Conservation (phyloP, 1,140 invertebrate species). For the Bradynema listronoti region DNA sequence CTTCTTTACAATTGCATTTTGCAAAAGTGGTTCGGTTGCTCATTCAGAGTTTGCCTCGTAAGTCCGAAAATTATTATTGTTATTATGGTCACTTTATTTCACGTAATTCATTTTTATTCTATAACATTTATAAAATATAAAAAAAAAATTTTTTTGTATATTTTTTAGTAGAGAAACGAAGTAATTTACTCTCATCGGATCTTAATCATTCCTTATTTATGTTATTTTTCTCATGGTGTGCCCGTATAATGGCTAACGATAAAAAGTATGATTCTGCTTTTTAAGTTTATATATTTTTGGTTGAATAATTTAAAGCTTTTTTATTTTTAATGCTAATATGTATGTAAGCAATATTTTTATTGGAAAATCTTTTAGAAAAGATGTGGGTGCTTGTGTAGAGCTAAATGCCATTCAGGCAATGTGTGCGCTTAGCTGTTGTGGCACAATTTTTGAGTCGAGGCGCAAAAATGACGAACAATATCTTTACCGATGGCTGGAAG, state of each 20-base stretch:
- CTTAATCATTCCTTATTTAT: constrained; percentile 58
- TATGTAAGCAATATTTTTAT: too few species aligned
- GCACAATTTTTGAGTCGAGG: constrained; percentile 80
- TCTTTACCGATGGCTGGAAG: constrained; percentile 85
- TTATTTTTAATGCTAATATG: too few species aligned
- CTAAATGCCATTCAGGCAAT: constrained; percentile 72
- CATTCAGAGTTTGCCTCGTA: constrained; percentile 75
- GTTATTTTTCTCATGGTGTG: constrained; percentile 85
- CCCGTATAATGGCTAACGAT: constrained; percentile 62
- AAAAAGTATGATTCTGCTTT: too few species aligned
- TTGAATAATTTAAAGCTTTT: too few species aligned
- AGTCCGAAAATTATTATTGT: not conserved
- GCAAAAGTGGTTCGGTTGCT: constrained; percentile 86
- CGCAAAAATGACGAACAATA: constrained; percentile 71
- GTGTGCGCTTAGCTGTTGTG: constrained; percentile 86
- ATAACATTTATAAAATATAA: constrained; percentile 60
- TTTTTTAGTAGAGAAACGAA: constrained; percentile 70
- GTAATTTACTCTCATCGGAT: constrained; percentile 76
- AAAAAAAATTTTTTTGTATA: constrained; percentile 72
- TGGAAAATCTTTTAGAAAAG: constrained; percentile 33
- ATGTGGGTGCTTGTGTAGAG: constrained; percentile 64
- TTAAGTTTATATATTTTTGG: too few species aligned
- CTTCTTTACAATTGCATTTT: constrained; percentile 81
- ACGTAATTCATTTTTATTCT: too few species aligned
- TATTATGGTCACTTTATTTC: not conserved